Base-by-base conservation (phyloP, 1,140 invertebrate genomes). In the Zophobas atratus region DNA sequence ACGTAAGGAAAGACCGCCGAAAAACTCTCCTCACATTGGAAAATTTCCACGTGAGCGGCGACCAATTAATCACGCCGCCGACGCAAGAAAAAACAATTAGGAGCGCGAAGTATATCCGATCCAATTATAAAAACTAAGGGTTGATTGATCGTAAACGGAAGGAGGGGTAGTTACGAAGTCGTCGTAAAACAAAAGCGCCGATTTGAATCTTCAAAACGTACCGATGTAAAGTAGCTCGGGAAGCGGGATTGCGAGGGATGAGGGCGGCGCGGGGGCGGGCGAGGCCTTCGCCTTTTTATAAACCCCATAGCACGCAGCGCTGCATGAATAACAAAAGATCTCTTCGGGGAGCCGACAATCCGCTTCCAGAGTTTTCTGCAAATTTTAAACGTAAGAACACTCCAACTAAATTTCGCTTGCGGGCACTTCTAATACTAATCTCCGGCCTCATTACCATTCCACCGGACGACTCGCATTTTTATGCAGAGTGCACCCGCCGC, bases 291-390 rank as follows among this genome's bases (percentile, higher is more conserved):
- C 46, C 60, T 70, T 76, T 76, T 76, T 76, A 70, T 70, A 70
- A 70, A 70, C 49, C 72, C 53, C 51, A 53, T 36, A 72, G 53
- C 39, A 67, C 57, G 75, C 75, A 49, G 57, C 60, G 75, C 63
- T 76, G 75, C 63, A 76, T 76, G 75, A 76, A 76, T 76, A 76
- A 76, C 75, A 76, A 76, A 76, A 76, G 75, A 70, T 70, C 63
- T 46, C 53, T 75, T 56, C 72, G 53, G 55, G 70, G 53, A 75
- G 55, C 55, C 72, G 49, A 75, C 72, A 75, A 75, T 75, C 72
- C 72, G 41, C 55, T 75, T 75, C 55, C 53, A 39, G 55, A 75
- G 51, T 75, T 75, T 60, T 60, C 51, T 75, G 55, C 72, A 75
- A 75, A 75, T 56, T 60, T 75, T 60, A 75, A 72, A 72, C 70